Conservation (phyloP, 2,888 invertebrate species). For the Machimus rusticus region DNA sequence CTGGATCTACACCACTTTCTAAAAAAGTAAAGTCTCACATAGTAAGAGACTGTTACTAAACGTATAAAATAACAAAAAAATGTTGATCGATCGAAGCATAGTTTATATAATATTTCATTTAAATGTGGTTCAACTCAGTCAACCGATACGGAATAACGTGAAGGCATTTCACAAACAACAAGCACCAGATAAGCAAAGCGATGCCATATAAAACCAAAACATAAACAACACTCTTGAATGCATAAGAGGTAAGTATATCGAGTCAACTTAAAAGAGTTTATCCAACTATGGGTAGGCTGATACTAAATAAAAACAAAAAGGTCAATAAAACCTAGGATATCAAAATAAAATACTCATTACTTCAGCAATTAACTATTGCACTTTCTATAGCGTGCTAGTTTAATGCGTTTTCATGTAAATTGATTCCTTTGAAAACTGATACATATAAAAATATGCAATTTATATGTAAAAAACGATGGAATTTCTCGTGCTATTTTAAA, state of each 20-base stretch:
- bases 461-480: neutral
- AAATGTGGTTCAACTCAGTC: neutral
- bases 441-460: neutral
- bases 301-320: neutral
- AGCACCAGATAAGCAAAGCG: neutral
- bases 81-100: neutral
- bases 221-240: neutral
- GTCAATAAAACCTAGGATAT: too few species aligned
- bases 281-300: neutral
- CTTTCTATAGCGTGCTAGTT: neutral
- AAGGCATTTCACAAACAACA: neutral
- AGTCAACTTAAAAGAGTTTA: neutral
- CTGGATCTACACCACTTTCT: neutral
- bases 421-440: neutral
- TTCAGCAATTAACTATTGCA: neutral
- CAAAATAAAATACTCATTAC: neutral
- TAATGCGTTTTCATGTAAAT: neutral
- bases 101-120: neutral
- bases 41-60: neutral
- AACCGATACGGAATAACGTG: neutral
- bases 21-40: neutral
- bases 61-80: neutral
- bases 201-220: neutral
- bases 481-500: neutral
- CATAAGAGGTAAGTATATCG: neutral